These are phyloP conservation scores for Mellivora capensis DNA, from an alignment of 2,113 vertebrate species.

Conservation along the genomic window DNA sequence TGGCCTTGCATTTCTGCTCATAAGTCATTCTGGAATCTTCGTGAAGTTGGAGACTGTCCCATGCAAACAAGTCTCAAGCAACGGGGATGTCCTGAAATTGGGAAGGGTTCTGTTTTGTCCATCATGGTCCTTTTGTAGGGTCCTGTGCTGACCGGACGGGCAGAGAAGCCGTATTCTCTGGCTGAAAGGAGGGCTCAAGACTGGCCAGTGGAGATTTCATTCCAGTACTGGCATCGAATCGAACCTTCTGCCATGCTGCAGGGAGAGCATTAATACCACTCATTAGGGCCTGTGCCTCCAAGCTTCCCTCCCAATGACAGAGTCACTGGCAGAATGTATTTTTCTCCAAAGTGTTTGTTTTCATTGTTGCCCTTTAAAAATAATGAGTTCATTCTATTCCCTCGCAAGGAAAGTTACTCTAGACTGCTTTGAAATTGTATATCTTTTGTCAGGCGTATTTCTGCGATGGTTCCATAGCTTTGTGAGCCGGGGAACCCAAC, in stretches of 20 bases:
- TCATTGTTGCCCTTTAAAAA: conserved; percentile 79
- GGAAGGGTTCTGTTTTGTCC: conserved; percentile 63
- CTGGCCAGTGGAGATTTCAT: neutral
- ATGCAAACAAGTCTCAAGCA: conserved; percentile 56
- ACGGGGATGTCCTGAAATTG: conserved; percentile 42
- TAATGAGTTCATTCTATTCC: conserved; percentile 73
- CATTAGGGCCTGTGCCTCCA: neutral
- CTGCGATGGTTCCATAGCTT: conserved; percentile 79
- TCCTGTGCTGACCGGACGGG: conserved; percentile 49
- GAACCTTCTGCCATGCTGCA: conserved; percentile 3
- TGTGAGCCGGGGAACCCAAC: conserved; percentile 81
- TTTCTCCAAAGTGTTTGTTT: conserved; percentile 81
- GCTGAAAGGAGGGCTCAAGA: conserved; percentile 27
- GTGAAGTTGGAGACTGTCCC: conserved; percentile 60
- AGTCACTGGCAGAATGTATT: conserved; percentile 67
- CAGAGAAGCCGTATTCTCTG: conserved; percentile 17
- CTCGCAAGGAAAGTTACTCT: conserved; percentile 77
- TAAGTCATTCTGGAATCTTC: conserved; percentile 48
- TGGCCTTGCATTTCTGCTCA: conserved; percentile 25
- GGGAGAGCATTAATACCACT: conserved; percentile 43
- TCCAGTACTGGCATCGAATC: conserved; percentile 48
- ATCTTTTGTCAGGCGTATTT: conserved; percentile 82
- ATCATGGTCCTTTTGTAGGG: conserved; percentile 53
- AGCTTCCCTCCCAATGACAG: neutral
- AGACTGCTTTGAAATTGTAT: conserved; percentile 84